These are phyloP conservation scores for Pterophyllum scalare DNA, from an alignment of 2,113 vertebrate genomes.

Conservation along the genomic window DNA sequence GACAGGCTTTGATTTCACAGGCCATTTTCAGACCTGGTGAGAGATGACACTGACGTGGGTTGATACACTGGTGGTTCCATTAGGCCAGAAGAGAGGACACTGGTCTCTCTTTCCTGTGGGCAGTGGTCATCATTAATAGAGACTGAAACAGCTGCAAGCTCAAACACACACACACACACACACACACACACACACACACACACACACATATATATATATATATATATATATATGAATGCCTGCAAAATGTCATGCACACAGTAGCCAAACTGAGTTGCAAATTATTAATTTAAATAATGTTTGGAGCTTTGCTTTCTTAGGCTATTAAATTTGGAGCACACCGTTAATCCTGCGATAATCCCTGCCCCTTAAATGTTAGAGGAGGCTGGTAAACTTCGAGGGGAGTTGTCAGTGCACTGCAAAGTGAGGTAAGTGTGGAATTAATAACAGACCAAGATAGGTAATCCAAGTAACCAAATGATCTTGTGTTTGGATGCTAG, in stretches of 20 bases:
- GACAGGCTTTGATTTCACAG: constrained; percentile 77
- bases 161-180: neutral
- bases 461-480: constrained; percentile 42
- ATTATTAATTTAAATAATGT: constrained; percentile 14
- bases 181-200: too few relatives aligned
- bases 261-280: neutral
- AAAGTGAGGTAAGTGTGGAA: constrained; percentile 14
- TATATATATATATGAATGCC: neutral
- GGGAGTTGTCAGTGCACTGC: constrained; percentile 17
- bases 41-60: constrained; percentile 74
- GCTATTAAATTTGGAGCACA: constrained; percentile 14
- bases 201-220: too few relatives aligned
- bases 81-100: constrained; percentile 82
- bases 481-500: constrained; percentile 47
- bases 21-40: constrained; percentile 73
- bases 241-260: neutral
- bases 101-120: constrained; percentile 50
- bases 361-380: constrained; percentile 56
- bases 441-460: constrained; percentile 20
- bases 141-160: constrained; percentile 29
- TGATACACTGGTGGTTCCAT: constrained; percentile 75
- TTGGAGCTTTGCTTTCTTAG: constrained; percentile 6
- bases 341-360: constrained; percentile 73
- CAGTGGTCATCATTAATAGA: constrained; percentile 37
- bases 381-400: constrained; percentile 19